Base-by-base conservation (phyloP, 2,113 vertebrate genomes). In the Limnothrissa miodon region DNA sequence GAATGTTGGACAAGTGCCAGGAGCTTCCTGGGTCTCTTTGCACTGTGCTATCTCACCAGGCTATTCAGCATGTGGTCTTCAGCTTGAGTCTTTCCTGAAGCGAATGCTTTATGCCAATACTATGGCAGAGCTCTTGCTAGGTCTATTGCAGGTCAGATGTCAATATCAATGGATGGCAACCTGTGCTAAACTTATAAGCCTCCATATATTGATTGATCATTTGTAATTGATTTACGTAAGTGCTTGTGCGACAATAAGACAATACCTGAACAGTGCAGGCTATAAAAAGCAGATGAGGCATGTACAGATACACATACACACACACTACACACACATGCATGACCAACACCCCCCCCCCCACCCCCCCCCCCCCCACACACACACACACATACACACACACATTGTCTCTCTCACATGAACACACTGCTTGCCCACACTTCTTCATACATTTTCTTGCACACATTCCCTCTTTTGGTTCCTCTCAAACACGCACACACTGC, bases 141-240 rank as follows among this genome's bases (percentile, higher is more conserved):
- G 66, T 74, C 66, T 33, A 74, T 15, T 36, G 33, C 29, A 45
- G 53, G 51, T 83, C 51, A 74, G 66, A 74, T 74, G 36, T 74
- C 25, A 33, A 74, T 74, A 74, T 74, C 25, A 33, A 74, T 74
- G 33, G 66, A 62, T n/a, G 7, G 29, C 59, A n/a, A 0, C 66
- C 29, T 33, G 66, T 36, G 66, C 66, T 74, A 74, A 74, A 74
- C 66, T 74, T 74, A 74, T 74, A 74, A 39, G 66, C 66, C 11
- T 39, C 66, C 66, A 74, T 74, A 17, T 74, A 74, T 74, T 74
- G 66, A 74, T 36, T 36, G 66, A 74, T 74, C 66, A 74, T 74
- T 74, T 74, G 66, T 15, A 74, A 74, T 74, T 74, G 66, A 74
- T 74, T 36, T 74, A 74, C 66, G 33, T 74, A 74, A 74, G 66